Evolutionary conservation across 1,140 invertebrate genomes (phyloP).

Genomic region (Aphaenogaster rudis): DNA sequence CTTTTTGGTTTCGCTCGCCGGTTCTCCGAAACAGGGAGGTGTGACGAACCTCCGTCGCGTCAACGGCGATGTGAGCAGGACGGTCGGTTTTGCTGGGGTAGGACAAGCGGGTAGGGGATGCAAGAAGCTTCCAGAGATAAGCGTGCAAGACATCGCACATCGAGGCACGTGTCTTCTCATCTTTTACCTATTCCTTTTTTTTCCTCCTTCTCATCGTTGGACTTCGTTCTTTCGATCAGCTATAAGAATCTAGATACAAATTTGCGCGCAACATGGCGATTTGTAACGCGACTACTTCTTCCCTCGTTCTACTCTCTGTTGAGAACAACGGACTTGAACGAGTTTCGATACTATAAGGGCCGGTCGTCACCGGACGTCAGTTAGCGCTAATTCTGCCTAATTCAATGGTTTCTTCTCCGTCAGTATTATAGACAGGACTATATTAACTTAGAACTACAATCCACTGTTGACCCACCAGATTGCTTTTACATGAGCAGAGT

Average conservation of each 20-base stretch:
- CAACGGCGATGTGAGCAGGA: conserved; percentile 1
- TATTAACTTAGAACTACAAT: conserved; percentile 47
- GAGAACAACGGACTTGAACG: conserved; percentile 40
- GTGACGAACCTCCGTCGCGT: conserved; percentile 18
- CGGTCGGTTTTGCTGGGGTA: conserved; percentile 8
- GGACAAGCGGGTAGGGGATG: conserved; percentile 36
- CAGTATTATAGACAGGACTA: conserved; percentile 45
- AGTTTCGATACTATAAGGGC: conserved; percentile 39
- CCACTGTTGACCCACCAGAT: conserved; percentile 29
- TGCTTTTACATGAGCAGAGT: conserved; percentile 48
- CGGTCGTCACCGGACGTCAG: conserved; percentile 6
- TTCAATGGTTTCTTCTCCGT: conserved; percentile 29
- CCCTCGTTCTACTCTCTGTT: conserved; percentile 15
- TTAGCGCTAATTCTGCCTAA: conserved; percentile 46
- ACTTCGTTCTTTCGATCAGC: conserved; percentile 51
- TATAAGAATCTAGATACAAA: conserved; percentile 35
- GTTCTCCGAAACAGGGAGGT: conserved; percentile 27
- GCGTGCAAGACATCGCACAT: conserved; percentile 60
- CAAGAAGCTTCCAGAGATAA: conserved; percentile 57
- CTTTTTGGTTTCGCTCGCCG: neutral
- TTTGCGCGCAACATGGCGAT: conserved; percentile 33
- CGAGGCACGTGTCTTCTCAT: conserved; percentile 57
- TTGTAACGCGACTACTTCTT: conserved; percentile 15
- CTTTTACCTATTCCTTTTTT: conserved; percentile 25
- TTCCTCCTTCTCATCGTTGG: conserved; percentile 20